Evolutionary conservation across 1,140 invertebrate genomes (phyloP).

Genomic region (Antheraea pernyi): DNA sequence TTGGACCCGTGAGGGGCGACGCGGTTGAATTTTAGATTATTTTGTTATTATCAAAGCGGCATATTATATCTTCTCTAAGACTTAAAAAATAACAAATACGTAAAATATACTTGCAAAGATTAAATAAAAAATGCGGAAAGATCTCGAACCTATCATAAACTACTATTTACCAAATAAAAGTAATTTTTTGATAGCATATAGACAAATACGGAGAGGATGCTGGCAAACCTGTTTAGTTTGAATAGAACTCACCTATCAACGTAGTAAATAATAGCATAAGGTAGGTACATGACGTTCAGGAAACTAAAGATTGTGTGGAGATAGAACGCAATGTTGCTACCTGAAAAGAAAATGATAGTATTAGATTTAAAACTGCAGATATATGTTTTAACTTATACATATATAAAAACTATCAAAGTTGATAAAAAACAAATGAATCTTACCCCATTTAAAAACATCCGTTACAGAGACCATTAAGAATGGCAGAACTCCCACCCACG

Average conservation of each 20-base stretch:
- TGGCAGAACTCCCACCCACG: slow-evolving; percentile 86
- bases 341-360: slow-evolving; percentile 67
- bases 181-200: too few relatives aligned
- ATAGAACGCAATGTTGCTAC: slow-evolving; percentile 82
- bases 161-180: too few relatives aligned
- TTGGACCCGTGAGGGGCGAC: too few relatives aligned
- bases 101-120: too few relatives aligned
- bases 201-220: too few relatives aligned
- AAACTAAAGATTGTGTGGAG: slow-evolving; percentile 86
- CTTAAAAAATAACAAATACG: too few relatives aligned
- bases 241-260: slow-evolving; percentile 81
- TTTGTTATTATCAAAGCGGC: too few relatives aligned
- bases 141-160: too few relatives aligned
- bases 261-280: slow-evolving; percentile 89
- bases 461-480: slow-evolving; percentile 85
- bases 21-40: too few relatives aligned
- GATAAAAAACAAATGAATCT: not conserved
- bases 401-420: not conserved
- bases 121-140: too few relatives aligned
- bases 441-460: slow-evolving; percentile 85
- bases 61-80: too few relatives aligned
- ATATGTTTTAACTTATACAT: too few relatives aligned
- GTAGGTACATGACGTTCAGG: slow-evolving; percentile 88
- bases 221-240: not conserved
- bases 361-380: not conserved